Evolutionary conservation across 2,797 vertebrate genomes (phyloP).

Genomic region (Paedocypris micromegethes): DNA sequence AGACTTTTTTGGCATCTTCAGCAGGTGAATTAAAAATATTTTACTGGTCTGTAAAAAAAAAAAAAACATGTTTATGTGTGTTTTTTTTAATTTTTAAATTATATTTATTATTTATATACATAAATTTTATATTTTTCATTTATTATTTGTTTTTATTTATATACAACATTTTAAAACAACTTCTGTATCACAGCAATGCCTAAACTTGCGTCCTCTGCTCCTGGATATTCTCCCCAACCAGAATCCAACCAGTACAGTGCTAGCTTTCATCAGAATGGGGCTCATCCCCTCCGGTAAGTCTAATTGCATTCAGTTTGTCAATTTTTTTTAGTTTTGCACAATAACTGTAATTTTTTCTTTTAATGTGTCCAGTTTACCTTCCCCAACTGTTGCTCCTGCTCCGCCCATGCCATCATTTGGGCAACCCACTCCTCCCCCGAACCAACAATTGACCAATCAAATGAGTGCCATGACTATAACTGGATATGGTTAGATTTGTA

Average conservation of each 20-base stretch:
- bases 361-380: slow-evolving; percentile 65
- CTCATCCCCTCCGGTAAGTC: slow-evolving; percentile 46
- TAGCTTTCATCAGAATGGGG: slow-evolving; percentile 73
- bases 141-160: neutral
- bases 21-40: slow-evolving; percentile 65
- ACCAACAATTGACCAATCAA: slow-evolving; percentile 78
- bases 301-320: neutral
- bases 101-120: no score
- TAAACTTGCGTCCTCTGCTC: slow-evolving; percentile 60
- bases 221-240: slow-evolving; percentile 61
- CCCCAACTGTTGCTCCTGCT: slow-evolving; percentile 57
- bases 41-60: neutral
- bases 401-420: slow-evolving; percentile 58
- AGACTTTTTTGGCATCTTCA: slow-evolving; percentile 62
- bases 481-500: slow-evolving; percentile 70
- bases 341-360: slow-evolving; percentile 1
- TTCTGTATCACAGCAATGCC: slow-evolving; percentile 51
- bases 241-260: slow-evolving; percentile 68
- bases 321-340: neutral
- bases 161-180: no score
- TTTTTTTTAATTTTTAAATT: neutral
- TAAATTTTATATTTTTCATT: neutral
- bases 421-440: slow-evolving; percentile 62
- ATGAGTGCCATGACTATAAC: slow-evolving; percentile 82
- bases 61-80: neutral